Evolutionary conservation across 2,888 invertebrate genomes (phyloP).

Genomic region (Nematopogon swammerdamellus): DNA sequence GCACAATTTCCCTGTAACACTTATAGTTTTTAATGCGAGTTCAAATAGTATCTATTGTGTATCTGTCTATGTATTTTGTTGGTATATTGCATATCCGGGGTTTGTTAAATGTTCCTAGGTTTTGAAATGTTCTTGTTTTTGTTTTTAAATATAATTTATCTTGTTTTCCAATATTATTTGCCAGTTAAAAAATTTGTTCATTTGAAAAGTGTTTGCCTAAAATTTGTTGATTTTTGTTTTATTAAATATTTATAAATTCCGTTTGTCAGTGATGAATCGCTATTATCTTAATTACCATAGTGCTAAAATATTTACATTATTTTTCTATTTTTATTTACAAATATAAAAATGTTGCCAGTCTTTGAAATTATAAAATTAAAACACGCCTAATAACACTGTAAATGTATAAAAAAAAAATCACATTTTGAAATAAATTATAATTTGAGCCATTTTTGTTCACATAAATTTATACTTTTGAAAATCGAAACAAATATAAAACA

Average conservation of each 20-base stretch:
- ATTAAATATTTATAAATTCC: no score
- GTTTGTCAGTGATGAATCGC: conserved; percentile 42
- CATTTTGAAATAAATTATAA: conserved; percentile 8
- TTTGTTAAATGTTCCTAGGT: no score
- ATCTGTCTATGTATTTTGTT: no score
- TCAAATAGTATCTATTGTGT: no score
- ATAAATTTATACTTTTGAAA: background rate
- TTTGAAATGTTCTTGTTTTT: no score
- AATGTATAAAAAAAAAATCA: conserved; percentile 30
- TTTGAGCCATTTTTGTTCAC: conserved; percentile 14
- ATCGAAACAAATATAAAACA: conserved; percentile 1
- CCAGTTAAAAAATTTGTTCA: background rate
- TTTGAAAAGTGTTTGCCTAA: no score
- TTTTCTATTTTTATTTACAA: conserved; percentile 34
- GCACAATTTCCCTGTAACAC: no score
- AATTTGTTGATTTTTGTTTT: conserved; percentile 1
- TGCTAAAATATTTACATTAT: conserved; percentile 16
- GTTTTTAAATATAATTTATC: no score
- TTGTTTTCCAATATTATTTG: conserved; percentile 1
- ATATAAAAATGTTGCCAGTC: conserved; percentile 22
- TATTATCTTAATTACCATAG: conserved; percentile 23
- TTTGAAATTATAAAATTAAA: no score
- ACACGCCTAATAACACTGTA: no score
- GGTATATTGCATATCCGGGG: no score
- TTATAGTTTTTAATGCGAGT: no score